phyloP scores from a whole-genome alignment of 2,888 invertebrate genomes.

The Dicyrtomina minuta region DNA sequence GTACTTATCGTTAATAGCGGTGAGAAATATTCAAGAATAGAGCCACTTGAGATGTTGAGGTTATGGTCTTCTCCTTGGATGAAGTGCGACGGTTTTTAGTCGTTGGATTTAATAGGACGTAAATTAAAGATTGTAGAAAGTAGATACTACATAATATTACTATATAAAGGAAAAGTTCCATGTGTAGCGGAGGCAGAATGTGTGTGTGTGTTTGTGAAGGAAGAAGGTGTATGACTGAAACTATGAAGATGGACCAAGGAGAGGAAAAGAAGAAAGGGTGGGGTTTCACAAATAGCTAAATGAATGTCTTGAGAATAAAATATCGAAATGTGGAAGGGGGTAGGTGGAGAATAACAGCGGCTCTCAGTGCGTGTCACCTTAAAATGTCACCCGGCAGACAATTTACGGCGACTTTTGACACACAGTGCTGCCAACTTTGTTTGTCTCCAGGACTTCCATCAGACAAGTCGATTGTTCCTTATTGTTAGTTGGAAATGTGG shows the following conservation, averaged over 20 bases:
- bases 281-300: slow-evolving; percentile 22
- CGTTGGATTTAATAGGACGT: not conserved
- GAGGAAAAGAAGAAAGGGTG: slow-evolving; percentile 13
- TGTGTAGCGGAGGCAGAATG: not conserved
- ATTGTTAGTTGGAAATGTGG: slow-evolving; percentile 32
- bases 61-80: slow-evolving; percentile 1
- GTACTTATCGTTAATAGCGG: too few relatives aligned
- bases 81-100: slow-evolving; percentile 7
- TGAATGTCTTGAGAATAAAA: slow-evolving; percentile 39
- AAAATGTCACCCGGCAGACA: slow-evolving; percentile 41
- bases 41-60: too few relatives aligned
- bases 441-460: slow-evolving; percentile 12
- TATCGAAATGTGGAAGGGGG: slow-evolving; percentile 42
- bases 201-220: not conserved
- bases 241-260: not conserved
- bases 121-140: slow-evolving; percentile 3
- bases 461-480: slow-evolving; percentile 8
- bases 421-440: slow-evolving; percentile 37
- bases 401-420: slow-evolving; percentile 48
- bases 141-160: not conserved
- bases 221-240: not conserved
- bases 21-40: not conserved
- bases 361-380: slow-evolving; percentile 41
- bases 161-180: slow-evolving; percentile 4
- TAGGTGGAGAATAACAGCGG: slow-evolving; percentile 41